These are phyloP conservation scores for Oryctolagus cuniculus DNA, from an alignment of 2,113 vertebrate species.

Conservation along the genomic window DNA sequence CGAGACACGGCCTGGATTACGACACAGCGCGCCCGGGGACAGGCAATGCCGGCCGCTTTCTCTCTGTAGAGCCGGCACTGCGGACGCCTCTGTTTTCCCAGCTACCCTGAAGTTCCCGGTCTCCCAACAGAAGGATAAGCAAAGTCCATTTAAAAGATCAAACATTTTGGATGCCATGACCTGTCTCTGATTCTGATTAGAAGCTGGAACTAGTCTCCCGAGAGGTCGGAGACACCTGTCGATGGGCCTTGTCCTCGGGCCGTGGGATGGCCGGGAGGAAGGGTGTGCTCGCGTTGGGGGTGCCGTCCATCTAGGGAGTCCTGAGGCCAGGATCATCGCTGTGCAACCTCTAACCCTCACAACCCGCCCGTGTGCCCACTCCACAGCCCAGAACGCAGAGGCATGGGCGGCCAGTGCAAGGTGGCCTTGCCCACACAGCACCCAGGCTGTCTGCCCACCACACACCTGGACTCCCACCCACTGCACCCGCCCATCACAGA, in stretches of 20 bases:
- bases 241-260: too few relatives aligned
- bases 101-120: neutral
- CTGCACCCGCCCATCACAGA: neutral
- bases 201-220: neutral
- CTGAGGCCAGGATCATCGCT: too few relatives aligned
- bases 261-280: neutral
- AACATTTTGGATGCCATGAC: accelerated
- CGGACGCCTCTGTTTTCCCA: too few relatives aligned
- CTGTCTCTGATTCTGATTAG: neutral
- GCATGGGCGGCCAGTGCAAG: too few relatives aligned
- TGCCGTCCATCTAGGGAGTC: accelerated
- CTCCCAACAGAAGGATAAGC: neutral
- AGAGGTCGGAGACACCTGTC: neutral
- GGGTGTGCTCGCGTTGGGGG: neutral
- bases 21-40: too few relatives aligned
- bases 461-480: neutral
- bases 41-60: too few relatives aligned
- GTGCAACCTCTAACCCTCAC: too few relatives aligned
- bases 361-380: accelerated
- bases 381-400: neutral
- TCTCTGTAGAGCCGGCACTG: too few relatives aligned
- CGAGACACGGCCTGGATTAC: too few relatives aligned
- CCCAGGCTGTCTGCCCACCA: neutral
- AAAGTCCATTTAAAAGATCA: neutral
- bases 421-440: too few relatives aligned